Evolutionary conservation across 2,797 vertebrate genomes (phyloP).

Genomic region (Sylvilagus floridanus): DNA sequence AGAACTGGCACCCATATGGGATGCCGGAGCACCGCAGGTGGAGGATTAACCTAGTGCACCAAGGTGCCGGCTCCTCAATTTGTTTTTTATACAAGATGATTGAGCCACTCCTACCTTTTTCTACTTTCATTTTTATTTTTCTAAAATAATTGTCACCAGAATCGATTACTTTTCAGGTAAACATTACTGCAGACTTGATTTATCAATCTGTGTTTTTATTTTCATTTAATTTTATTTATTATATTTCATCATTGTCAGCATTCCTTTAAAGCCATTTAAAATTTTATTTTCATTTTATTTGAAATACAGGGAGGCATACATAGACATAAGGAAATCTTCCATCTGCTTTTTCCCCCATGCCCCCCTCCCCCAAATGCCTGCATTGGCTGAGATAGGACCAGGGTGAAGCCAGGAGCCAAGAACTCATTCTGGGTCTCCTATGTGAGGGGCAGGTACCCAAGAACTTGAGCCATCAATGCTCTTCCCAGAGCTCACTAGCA

Average conservation of each 20-base stretch:
- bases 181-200: not conserved
- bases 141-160: not conserved
- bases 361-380: not conserved
- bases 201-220: not conserved
- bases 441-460: too few relatives aligned
- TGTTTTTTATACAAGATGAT: not conserved
- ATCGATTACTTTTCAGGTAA: not conserved
- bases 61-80: not conserved
- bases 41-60: too few relatives aligned
- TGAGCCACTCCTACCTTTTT: not conserved
- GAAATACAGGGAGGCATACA: not conserved
- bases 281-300: not conserved
- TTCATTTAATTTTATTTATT: not conserved
- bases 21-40: not conserved
- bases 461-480: too few relatives aligned
- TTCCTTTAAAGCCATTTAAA: not conserved
- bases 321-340: not conserved
- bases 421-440: too few relatives aligned
- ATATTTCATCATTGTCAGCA: not conserved
- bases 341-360: not conserved
- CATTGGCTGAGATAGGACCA: too few relatives aligned
- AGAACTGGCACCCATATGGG: not conserved
- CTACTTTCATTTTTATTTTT: conserved; percentile 19
- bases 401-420: too few relatives aligned
- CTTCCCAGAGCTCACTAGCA: too few relatives aligned